These are phyloP conservation scores for Pteruthius melanotis DNA, from an alignment of 2,113 vertebrate genomes.

Conservation along the genomic window DNA sequence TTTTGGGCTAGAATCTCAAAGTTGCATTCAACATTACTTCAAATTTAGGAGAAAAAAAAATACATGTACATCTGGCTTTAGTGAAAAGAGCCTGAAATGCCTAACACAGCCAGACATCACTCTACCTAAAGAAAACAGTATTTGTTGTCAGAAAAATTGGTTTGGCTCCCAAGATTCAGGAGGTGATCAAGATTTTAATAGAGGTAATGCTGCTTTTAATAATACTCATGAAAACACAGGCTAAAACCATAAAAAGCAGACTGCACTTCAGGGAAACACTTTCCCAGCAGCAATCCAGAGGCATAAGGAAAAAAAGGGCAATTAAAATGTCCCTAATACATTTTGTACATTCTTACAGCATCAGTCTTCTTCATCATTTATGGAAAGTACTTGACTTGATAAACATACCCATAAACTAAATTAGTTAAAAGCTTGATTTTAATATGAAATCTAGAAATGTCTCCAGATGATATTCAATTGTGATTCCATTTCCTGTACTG, in stretches of 20 bases:
- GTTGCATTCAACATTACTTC: not conserved
- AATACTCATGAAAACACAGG: not conserved
- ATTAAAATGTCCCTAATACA: not conserved
- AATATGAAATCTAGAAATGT: not conserved
- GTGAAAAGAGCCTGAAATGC: not conserved
- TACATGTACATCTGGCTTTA: not conserved
- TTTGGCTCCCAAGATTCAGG: not conserved
- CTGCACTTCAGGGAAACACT: not conserved
- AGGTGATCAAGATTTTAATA: not conserved
- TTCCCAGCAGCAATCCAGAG: not conserved
- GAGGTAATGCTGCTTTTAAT: not conserved
- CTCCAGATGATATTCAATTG: not conserved
- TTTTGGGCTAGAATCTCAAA: not conserved
- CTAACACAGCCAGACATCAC: not conserved
- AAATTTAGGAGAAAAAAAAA: not conserved
- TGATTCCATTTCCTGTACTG: not conserved
- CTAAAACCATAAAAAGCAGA: not conserved
- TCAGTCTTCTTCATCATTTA: not conserved
- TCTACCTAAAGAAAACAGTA: not conserved
- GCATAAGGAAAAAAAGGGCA: not conserved
- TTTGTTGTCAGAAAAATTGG: not conserved
- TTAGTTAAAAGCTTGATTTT: not conserved
- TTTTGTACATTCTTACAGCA: not conserved
- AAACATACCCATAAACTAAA: not conserved
- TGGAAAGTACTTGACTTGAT: not conserved